Conservation (phyloP, 2,888 invertebrate species). For the Ypsolopha scabrella region DNA sequence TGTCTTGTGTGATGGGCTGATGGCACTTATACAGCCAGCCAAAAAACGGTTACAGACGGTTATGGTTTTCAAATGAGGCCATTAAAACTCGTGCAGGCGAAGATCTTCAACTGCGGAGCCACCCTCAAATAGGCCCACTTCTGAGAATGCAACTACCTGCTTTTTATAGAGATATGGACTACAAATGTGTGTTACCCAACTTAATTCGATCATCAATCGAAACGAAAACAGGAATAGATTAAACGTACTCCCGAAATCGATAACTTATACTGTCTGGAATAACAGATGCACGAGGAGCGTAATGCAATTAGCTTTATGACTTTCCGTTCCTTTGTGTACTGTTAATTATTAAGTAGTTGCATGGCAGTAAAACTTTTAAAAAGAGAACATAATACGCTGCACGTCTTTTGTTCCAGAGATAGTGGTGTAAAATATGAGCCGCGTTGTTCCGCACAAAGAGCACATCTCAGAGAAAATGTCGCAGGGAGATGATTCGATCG, state of each 20-base stretch:
- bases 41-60: conserved; percentile 9
- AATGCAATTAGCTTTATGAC: too few relatives aligned
- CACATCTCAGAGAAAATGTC: conserved; percentile 31
- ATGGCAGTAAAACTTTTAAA: background rate
- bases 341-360: too few relatives aligned
- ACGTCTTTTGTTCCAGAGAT: conserved; percentile 4
- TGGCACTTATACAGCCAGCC: background rate
- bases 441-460: background rate
- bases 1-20: background rate
- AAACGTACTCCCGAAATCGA: conserved; percentile 34
- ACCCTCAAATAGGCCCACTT: conserved; percentile 36
- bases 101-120: conserved; percentile 16
- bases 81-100: conserved; percentile 23
- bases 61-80: conserved; percentile 24
- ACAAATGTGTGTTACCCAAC: conserved; percentile 45
- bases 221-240: conserved; percentile 22
- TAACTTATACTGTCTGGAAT: conserved; percentile 30
- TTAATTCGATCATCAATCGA: conserved; percentile 40
- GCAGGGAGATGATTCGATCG: conserved; percentile 41
- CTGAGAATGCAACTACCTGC: conserved; percentile 63
- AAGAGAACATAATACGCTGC: background rate
- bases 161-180: conserved; percentile 53
- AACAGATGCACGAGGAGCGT: conserved; percentile 23
- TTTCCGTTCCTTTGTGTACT: too few relatives aligned
- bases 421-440: conserved; percentile 2